Base-by-base conservation (phyloP, 2,888 invertebrate genomes). In the Erebia ligea region DNA sequence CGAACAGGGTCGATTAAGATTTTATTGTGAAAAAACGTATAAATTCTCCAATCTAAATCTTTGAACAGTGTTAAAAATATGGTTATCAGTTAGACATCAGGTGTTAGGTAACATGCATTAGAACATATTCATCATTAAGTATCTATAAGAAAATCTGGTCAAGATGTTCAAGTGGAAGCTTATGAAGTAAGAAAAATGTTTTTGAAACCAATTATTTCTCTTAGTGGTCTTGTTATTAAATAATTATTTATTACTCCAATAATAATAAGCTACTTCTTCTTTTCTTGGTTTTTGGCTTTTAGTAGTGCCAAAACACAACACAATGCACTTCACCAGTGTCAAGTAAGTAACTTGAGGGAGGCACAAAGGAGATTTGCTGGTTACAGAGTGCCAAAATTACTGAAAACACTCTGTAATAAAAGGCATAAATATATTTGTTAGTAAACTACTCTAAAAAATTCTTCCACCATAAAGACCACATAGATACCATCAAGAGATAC, bases 161-260 rank as follows among this genome's bases (percentile, higher is more conserved):
- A 70, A 54, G 52, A 64, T 70, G 72, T 48, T 64, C 63, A 63
- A 52, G 11, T n/a, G 34, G 45, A 72, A 67, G 64, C 21, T 57
- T 17, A 13, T 45, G n/a, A 57, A 57, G 66, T 67, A 67, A 67
- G 66, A 54, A 54, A 40, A 61, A 11, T 61, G 2, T 19, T 5
- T 45, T 61, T 42, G 9, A 45, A 45, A 45, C 19, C 13, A 54
- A n/a, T 25, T 15, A 25, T 34, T 25, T 15, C 57, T 34, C 13
- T 13, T 34, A 56, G 21, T 25, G n/a, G 10, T 52, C 9, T 17
- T 52, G 52, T 9, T 17, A 17, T n/a, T n/a, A n/a, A n/a, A n/a
- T n/a, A n/a, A 8, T 17, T 50, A 50, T 9, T 17, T 52, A 52
- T 52, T 52, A 17, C 17, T 15, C 4, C 3, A 15, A 15, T 0